These are phyloP conservation scores for Vicugna pacos DNA, from an alignment of 2,113 vertebrate species.

Conservation along the genomic window DNA sequence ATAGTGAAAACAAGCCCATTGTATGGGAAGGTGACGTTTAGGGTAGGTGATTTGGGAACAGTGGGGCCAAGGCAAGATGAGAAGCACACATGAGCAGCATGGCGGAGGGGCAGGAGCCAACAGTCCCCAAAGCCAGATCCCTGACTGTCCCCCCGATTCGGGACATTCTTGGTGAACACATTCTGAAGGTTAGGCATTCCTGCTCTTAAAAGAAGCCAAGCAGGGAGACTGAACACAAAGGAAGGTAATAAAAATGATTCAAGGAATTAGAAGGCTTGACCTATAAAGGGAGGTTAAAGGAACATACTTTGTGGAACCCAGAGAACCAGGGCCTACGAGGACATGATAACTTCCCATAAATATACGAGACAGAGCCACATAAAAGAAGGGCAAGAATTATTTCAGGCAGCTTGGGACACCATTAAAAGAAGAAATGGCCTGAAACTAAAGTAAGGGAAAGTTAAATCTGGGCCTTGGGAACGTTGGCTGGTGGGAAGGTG, in stretches of 20 bases:
- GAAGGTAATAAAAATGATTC: constrained; percentile 75
- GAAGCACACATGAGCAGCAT: background rate
- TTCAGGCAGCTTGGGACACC: constrained; percentile 74
- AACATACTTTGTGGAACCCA: constrained; percentile 60
- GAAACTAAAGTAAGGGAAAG: constrained; percentile 78
- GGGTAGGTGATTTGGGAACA: background rate
- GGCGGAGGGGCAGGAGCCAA: background rate
- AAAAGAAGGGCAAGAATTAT: constrained; percentile 79
- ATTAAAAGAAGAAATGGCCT: constrained; percentile 78
- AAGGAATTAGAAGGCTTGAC: constrained; percentile 73
- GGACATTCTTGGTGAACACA: background rate
- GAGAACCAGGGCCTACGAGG: constrained; percentile 33
- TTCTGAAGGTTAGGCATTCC: background rate
- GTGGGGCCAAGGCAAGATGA: background rate
- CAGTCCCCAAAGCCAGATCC: background rate
- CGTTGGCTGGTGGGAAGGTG: background rate
- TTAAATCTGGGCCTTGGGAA: constrained; percentile 70
- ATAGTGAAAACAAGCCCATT: background rate
- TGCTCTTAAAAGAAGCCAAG: constrained; percentile 36
- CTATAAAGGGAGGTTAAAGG: constrained; percentile 73
- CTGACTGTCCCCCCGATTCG: background rate
- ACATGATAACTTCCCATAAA: constrained; percentile 76
- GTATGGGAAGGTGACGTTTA: background rate
- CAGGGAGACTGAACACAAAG: constrained; percentile 4
- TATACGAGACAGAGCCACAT: constrained; percentile 68